These are phyloP conservation scores for Zosterops pallidus DNA, from an alignment of 2,113 vertebrate genomes.

Conservation along the genomic window DNA sequence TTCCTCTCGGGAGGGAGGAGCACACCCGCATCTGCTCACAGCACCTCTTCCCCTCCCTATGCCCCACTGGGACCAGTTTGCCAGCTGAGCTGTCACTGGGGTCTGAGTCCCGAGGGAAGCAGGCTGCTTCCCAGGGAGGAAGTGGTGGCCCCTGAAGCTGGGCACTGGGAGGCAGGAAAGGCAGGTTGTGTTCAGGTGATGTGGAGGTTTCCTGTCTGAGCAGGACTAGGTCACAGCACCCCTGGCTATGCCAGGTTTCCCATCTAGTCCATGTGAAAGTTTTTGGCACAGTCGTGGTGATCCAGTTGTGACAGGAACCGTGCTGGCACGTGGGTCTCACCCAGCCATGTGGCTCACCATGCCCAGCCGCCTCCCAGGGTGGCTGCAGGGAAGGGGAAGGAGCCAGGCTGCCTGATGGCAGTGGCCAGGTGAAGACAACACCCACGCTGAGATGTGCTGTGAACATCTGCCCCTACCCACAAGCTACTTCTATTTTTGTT, in stretches of 20 bases:
- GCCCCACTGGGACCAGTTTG: not conserved
- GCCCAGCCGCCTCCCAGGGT: not conserved
- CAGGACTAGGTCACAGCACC: fast-evolving
- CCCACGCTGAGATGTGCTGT: not conserved
- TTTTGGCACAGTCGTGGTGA: not conserved
- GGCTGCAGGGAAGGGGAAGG: not conserved
- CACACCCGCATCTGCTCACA: not conserved
- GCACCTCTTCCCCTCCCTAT: not conserved
- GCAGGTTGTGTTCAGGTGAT: not conserved
- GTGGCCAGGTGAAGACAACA: not conserved
- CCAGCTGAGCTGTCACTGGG: not conserved
- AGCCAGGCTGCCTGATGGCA: fast-evolving
- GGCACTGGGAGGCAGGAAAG: not conserved
- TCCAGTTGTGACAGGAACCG: fast-evolving
- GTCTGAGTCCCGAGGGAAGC: not conserved
- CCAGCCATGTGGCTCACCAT: fast-evolving
- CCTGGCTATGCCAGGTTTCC: not conserved
- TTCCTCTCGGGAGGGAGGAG: not conserved
- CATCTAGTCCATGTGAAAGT: not conserved
- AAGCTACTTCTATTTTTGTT: not conserved
- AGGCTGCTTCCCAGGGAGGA: not conserved
- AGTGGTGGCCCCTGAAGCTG: not conserved
- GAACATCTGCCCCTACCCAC: slow-evolving; percentile 44
- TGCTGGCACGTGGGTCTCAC: fast-evolving
- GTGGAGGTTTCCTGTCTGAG: not conserved